These are phyloP conservation scores for Pygoscelis antarcticus DNA, from an alignment of 2,113 vertebrate genomes.

Conservation along the genomic window DNA sequence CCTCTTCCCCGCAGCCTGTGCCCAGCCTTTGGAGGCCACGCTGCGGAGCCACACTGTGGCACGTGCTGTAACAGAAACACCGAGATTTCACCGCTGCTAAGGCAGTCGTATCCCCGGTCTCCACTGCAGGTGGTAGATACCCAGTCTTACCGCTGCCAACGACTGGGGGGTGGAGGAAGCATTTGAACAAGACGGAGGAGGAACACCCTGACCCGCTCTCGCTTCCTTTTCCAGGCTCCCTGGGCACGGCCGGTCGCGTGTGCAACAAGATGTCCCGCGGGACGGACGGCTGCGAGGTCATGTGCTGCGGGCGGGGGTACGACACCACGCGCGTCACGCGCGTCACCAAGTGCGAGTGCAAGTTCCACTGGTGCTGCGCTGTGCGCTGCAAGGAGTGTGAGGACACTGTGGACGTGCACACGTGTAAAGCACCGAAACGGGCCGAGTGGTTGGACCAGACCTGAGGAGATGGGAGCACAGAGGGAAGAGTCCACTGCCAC, in stretches of 20 bases:
- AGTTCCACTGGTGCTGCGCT: conserved; percentile 98
- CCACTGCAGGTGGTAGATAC: accelerated
- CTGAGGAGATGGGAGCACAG: conserved; percentile 46
- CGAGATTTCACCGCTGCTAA: accelerated
- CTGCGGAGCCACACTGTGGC: not conserved
- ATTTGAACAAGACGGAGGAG: accelerated
- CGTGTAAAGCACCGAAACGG: conserved; percentile 93
- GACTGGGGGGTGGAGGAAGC: accelerated
- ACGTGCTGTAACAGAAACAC: accelerated
- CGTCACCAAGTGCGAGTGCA: conserved; percentile 95
- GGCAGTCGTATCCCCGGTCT: accelerated
- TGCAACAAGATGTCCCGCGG: conserved; percentile 92
- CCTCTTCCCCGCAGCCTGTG: not conserved
- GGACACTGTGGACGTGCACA: conserved; percentile 93
- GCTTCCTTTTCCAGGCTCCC: conserved; percentile 79
- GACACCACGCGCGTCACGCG: conserved; percentile 95
- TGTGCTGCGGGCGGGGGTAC: conserved; percentile 98
- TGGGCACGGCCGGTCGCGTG: conserved; percentile 92
- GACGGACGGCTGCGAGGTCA: conserved; percentile 94
- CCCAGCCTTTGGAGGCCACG: not conserved
- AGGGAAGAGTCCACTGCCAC: not conserved
- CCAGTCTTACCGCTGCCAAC: accelerated
- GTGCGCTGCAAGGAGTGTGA: conserved; percentile 95
- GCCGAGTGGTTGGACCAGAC: conserved; percentile 92
- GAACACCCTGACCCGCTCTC: not conserved